Evolutionary conservation across 2,797 vertebrate species (phyloP), one percentile per base, ranked within the genome.

Genomic region (Austrolebias charrua): DNA sequence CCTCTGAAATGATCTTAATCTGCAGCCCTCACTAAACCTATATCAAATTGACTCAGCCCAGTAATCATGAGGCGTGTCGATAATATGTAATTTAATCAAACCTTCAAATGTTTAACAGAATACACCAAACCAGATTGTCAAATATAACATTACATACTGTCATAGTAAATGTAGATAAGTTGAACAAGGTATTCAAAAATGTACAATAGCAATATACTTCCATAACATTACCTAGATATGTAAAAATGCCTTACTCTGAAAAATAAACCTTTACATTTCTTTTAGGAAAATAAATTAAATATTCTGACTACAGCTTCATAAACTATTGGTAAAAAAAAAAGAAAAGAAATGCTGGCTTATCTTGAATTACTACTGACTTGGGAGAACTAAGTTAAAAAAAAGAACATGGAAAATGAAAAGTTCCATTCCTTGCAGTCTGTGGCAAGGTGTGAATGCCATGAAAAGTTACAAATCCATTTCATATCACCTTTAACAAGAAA

Each of bases 231-330:
- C 82, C 83, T 77, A 83, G 62, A 87, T 85, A 86, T 79, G 84
- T 80, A 87, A 90, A n/a, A 90, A 90, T 28, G 53, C 70, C 76
- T 85, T 84, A 81, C 73, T 89, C 83, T 87, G 78, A 90, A 90
- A 90, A 90, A 92, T 88, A 90, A 86, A 89, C 69, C 68, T 90
- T 86, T 85, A 88, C 88, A 88, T 81, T 70, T 82, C 82, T 84
- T 82, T 83, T 86, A 81, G 24, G 80, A 88, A 90, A 91, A 92
- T 91, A 91, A 92, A 90, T 91, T 89, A 92, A 91, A 87, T 90
- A 89, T 76, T 81, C 68, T 61, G 74, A 80, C 63, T 80, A 85
- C 79, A 89, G 83, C 86, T 90, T 88, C 74, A 86, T 80, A 74
- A 82, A 84, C 82, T 87, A 79, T 60, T 82, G 69, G 75, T 75